phyloP scores from a whole-genome alignment of 2,888 invertebrate genomes.

The Tipula confusa region DNA sequence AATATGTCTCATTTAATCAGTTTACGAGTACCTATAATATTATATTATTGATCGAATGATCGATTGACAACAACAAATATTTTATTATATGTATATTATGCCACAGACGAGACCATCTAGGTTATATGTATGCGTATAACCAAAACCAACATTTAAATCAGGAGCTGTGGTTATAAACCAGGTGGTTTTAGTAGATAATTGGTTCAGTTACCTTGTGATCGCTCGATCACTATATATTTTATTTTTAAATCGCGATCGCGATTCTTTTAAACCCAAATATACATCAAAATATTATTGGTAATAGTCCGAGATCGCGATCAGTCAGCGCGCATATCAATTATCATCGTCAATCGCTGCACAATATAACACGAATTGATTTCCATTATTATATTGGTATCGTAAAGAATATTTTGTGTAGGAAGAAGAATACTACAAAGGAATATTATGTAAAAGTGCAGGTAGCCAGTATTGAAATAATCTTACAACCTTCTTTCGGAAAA shows the following conservation, averaged over 20 bases:
- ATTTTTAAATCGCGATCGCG: background rate
- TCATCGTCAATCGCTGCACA: background rate
- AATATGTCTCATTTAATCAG: conserved; percentile 5
- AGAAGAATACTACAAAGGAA: conserved; percentile 3
- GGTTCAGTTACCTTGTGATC: background rate
- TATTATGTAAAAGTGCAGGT: conserved; percentile 26
- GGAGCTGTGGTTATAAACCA: conserved; percentile 9
- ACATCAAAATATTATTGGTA: background rate
- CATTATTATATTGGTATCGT: background rate
- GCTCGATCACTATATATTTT: background rate
- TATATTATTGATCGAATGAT: conserved; percentile 7
- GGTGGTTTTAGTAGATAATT: background rate
- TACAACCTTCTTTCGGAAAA: conserved; percentile 20
- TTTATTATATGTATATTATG: too few species aligned
- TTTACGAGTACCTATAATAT: background rate
- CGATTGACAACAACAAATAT: conserved; percentile 13
- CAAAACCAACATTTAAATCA: background rate
- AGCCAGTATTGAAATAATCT: conserved; percentile 31
- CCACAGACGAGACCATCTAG: background rate
- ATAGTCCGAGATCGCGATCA: background rate
- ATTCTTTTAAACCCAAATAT: background rate
- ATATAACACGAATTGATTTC: background rate
- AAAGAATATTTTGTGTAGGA: background rate
- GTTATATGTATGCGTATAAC: too few species aligned
- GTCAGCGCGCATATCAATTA: background rate